Evolutionary conservation across 2,113 vertebrate genomes (phyloP), one percentile per base, ranked within the genome.

Genomic region (Myiozetetes cayanensis): DNA sequence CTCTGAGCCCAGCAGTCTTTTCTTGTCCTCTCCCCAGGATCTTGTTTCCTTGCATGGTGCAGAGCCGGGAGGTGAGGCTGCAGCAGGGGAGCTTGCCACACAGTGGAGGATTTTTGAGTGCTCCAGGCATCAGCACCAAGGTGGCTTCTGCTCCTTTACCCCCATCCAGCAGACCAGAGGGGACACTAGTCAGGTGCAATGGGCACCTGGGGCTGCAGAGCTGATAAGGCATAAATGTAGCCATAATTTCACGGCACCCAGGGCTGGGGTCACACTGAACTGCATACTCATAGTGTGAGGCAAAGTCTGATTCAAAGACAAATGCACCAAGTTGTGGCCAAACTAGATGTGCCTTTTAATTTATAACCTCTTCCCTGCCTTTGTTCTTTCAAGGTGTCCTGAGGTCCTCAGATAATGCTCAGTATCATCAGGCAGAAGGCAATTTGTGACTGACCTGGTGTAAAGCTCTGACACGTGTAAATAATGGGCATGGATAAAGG

Each of bases 381-480:
- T 61, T 28, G 23, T 9, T 22, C 43, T 41, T 59, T 41, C n/a
- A 46, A 33, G 4, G 9, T 0, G 0, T 4, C 44, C 62, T 65
- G 58, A 70, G 52, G 35, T 85, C 59, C 71, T 49, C 90, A 62
- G 41, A 7, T 39, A 44, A 66, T 44, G 23, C 52, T 61, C 61
- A 31, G 66, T 6, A 30, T 33, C 28, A 20, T 31, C 5, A 44
- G 56, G 30, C 27, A 56, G 52, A 47, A 66, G 47, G 24, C 18
- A 68, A 76, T 73, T 4, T 13, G 2, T 9, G 58, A 14, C 17
- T 7, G n/a, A 43, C 18, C 12, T 14, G 30, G 0, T 24, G 24
- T 19, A 59, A 68, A 65, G 30, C 37, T 17, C 37, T 30, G 31
- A 19, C 6, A 59, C 7, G 14, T 16, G 6, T 15, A 15, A 55